Conservation (phyloP, 1,140 invertebrate genomes). For the Carcinoscorpius rotundicauda region DNA sequence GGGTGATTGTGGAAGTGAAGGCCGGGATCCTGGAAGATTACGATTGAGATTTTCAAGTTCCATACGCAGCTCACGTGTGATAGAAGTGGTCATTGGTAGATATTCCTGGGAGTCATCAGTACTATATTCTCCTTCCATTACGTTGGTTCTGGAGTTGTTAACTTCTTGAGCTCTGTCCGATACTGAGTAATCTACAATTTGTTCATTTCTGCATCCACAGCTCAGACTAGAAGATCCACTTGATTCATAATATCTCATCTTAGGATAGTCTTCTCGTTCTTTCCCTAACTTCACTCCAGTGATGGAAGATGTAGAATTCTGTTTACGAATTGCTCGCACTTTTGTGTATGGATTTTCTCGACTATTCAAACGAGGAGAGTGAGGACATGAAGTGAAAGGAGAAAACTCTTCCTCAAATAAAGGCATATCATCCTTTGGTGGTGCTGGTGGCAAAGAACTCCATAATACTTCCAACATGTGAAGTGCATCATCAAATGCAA, state of each 20-base stretch:
- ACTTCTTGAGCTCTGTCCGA: too few species aligned
- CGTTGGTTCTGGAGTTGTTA: neutral
- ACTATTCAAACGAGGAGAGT: constrained; percentile 27
- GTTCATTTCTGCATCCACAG: too few species aligned
- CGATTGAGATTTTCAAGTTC: constrained; percentile 68
- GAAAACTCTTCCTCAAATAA: constrained; percentile 13
- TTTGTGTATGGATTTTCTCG: constrained; percentile 52
- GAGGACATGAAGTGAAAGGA: constrained; percentile 10
- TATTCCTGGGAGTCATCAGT: constrained; percentile 66
- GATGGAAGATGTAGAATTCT: constrained; percentile 53
- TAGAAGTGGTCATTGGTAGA: constrained; percentile 70
- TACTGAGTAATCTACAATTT: too few species aligned
- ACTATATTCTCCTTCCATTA: neutral
- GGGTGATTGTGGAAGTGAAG: constrained; percentile 13
- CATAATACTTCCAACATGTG: constrained; percentile 91
- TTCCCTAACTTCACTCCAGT: neutral
- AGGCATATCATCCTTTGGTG: constrained; percentile 21
- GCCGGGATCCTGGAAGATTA: constrained; percentile 48
- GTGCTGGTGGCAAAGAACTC: constrained; percentile 70
- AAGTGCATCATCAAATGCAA: constrained; percentile 88
- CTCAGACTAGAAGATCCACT: too few species aligned
- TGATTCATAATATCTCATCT: too few species aligned
- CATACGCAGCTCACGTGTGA: constrained; percentile 62
- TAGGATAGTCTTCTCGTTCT: neutral
- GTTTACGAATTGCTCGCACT: constrained; percentile 58